These are phyloP conservation scores for Andrena chrysosceles DNA, from an alignment of 2,888 invertebrate genomes.

Conservation along the genomic window DNA sequence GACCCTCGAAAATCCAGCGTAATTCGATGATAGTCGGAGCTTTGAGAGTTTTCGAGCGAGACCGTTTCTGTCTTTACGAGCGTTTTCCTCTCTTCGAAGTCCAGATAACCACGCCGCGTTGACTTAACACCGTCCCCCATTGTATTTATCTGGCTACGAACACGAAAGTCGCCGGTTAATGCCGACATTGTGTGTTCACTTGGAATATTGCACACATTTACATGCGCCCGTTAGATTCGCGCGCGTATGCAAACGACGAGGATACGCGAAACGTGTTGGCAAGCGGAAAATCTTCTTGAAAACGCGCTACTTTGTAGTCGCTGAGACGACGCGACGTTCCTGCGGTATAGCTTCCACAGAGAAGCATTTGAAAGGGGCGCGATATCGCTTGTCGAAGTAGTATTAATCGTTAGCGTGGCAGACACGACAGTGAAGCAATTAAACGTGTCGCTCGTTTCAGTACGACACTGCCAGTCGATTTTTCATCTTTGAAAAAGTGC, in stretches of 20 bases:
- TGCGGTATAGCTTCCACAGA: not conserved
- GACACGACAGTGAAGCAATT: no score
- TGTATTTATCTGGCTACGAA: constrained; percentile 63
- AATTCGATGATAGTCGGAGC: constrained; percentile 63
- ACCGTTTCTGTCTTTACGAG: constrained; percentile 53
- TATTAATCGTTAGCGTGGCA: constrained; percentile 6
- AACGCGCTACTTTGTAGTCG: not conserved
- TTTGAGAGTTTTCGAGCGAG: constrained; percentile 59
- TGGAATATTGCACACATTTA: constrained; percentile 49
- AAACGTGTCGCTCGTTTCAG: no score
- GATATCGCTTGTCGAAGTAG: not conserved
- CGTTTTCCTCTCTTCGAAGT: constrained; percentile 46
- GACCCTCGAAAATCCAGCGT: constrained; percentile 65
- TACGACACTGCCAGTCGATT: no score
- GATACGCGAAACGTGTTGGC: not conserved
- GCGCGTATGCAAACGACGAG: not conserved
- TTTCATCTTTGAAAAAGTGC: not conserved
- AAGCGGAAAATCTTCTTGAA: constrained; percentile 12
- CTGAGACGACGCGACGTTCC: constrained; percentile 5
- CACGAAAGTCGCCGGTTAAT: constrained; percentile 55
- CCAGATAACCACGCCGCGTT: constrained; percentile 62
- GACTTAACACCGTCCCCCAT: constrained; percentile 62
- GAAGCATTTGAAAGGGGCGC: not conserved
- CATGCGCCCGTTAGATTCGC: constrained; percentile 3
- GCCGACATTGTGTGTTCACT: constrained; percentile 39